Percentiles rank a stretch among this genome's conserved stretches.
Conservation (phyloP, 92 coral and sea anemone genomes). For the Actinostola sp. region DNA sequence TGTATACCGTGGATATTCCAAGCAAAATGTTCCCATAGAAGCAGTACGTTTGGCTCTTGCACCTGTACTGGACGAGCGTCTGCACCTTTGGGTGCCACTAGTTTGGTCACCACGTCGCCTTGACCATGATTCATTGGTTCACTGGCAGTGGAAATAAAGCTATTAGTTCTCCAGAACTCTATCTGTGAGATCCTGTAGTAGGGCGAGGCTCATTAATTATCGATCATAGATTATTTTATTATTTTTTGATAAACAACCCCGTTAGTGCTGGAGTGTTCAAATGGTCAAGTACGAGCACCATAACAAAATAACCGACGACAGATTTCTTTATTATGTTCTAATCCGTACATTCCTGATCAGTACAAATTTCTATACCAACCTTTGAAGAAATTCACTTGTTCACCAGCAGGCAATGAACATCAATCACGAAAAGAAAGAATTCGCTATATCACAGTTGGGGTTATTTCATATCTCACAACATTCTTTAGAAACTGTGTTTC, state of each 20-base stretch:
- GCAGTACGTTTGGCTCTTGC: neutral
- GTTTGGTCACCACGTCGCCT: neutral
- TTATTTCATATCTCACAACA: slow-evolving; percentile 25
- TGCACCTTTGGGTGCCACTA: neutral
- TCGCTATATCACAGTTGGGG: slow-evolving; percentile 41
- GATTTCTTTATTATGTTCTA: neutral
- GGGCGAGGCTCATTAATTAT: slow-evolving; percentile 34
- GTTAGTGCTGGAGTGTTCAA: slow-evolving; percentile 11
- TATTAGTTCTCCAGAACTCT: neutral
- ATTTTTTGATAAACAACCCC: slow-evolving; percentile 22
- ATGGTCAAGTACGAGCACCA: neutral
- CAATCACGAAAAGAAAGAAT: slow-evolving; percentile 38
- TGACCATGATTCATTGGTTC: slow-evolving; percentile 1
- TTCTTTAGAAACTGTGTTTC: slow-evolving; percentile 15
- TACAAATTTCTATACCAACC: slow-evolving; percentile 32
- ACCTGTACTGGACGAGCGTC: neutral
- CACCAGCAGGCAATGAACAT: slow-evolving; percentile 18
- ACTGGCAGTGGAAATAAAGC: neutral
- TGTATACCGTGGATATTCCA: neutral
- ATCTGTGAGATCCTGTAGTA: slow-evolving; percentile 19
- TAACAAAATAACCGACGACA: neutral
- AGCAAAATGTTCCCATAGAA: neutral
- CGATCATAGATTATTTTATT: slow-evolving; percentile 6
- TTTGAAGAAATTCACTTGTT: slow-evolving; percentile 25
- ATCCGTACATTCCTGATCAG: slow-evolving; percentile 4